Base-by-base conservation (phyloP, 2,888 invertebrate genomes). In the Spisula subtruncata region DNA sequence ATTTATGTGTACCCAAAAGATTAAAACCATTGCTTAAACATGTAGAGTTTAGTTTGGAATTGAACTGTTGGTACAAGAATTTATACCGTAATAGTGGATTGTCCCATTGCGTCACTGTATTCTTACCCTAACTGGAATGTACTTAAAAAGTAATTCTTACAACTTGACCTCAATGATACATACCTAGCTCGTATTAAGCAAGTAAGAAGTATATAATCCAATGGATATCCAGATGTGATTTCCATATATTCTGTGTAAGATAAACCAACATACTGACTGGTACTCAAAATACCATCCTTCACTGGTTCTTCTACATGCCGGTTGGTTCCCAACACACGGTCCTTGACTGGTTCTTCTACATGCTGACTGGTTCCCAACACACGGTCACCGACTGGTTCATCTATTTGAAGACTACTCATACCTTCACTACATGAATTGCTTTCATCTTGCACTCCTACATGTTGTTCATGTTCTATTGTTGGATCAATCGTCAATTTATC, bases 101-200 rank as follows among this genome's bases (percentile, higher is more conserved):
- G n/a, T n/a, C n/a, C n/a, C n/a, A n/a, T n/a, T n/a, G n/a, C n/a
- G n/a, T n/a, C n/a, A n/a, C n/a, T n/a, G n/a, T n/a, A n/a, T n/a
- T n/a, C n/a, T n/a, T 8, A 41, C 41, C 41, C 41, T 8, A 41
- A 41, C 41, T 41, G 8, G 41, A 41, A 41, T 5, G 41, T 41
- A 41, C 4, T 41, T n/a, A n/a, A n/a, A 41, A 41, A 41, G 41
- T 8, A 41, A 41, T 41, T 8, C 41, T 41, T 5, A 8, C 8
- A 41, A 41, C 41, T 41, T 41, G 41, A 41, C 41, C 8, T 41
- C 41, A 41, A 83, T n/a, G n/a, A n/a, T 16, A 83, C 87, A 32
- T 87, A 94, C 94, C 91, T 93, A 29, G 92, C 85, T 89, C 93
- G 89, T 18, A 93, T 51, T 25, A 89, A 91, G 83, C 93, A 94